Evolutionary conservation across 2,888 invertebrate species (phyloP).

Genomic region (Coleophora flavipennella): DNA sequence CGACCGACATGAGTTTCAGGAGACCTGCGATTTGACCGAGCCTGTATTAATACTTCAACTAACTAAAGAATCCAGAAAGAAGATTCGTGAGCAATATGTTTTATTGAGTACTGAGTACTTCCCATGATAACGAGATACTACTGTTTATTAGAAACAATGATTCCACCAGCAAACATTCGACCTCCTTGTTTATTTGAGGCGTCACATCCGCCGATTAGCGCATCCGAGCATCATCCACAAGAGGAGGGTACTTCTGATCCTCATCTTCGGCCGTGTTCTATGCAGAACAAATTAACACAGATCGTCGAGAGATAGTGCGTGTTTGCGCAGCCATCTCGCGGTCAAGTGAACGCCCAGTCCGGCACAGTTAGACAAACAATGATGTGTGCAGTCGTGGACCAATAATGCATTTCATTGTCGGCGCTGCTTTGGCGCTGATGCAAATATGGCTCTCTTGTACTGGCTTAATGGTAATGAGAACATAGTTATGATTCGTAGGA

Average conservation of each 20-base stretch:
- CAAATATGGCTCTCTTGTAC: conserved; percentile 22
- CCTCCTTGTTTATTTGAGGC: neutral
- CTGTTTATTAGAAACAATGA: neutral
- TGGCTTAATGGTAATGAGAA: too few species aligned
- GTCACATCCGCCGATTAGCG: neutral
- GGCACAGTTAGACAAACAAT: conserved; percentile 64
- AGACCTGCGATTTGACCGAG: too few species aligned
- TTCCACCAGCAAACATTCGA: neutral
- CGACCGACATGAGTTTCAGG: too few species aligned
- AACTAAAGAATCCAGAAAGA: neutral
- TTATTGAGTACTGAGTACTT: neutral
- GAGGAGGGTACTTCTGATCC: neutral
- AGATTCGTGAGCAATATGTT: neutral
- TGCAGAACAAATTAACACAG: conserved; percentile 64
- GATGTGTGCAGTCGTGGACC: conserved; percentile 50
- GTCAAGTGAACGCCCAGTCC: conserved; percentile 56
- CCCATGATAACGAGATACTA: neutral
- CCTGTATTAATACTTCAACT: neutral
- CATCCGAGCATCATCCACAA: neutral
- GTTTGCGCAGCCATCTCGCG: conserved; percentile 45
- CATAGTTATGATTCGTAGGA: too few species aligned
- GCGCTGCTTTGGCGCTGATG: conserved; percentile 42
- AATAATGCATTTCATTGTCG: conserved; percentile 66
- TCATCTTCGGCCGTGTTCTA: conserved; percentile 28
- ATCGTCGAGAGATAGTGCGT: conserved; percentile 44